Evolutionary conservation across 2,797 vertebrate genomes (phyloP), one percentile per base, ranked within the genome.

Genomic region (Schizothorax lantsangensis): DNA sequence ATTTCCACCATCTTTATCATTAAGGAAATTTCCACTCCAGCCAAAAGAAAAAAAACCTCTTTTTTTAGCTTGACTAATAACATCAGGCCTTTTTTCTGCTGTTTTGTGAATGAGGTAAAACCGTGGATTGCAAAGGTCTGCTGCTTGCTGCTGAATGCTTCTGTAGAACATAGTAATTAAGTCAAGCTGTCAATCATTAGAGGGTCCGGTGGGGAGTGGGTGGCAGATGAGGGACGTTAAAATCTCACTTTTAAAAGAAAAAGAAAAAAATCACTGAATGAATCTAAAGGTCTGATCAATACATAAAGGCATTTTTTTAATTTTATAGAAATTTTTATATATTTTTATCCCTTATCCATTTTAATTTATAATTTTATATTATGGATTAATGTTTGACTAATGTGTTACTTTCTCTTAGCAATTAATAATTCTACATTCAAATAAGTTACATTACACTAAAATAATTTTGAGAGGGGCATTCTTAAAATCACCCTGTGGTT

Each of bases 71-170:
- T 68, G 75, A 79, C 84, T 89, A 89, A 91, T 89, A 89, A 92
- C 87, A 92, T 89, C 79, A 10, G 23, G 40, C 83, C 75, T 88
- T 89, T 91, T 86, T 90, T 89, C 64, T 59, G 77, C 87, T 86
- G 75, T 90, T 90, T 81, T 88, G 83, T 36, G 78, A 92, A 91
- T 92, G 80, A 88, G 47, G 85, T 52, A 62, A 88, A 93, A 92
- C 45, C 87, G 90, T 90, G 93, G 89, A 94, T 94, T 91, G 93
- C 66, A 91, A 88, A 89, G 87, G 83, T 91, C 93, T 91, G 85
- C 80, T 87, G 49, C 59, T 71, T 86, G 87, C 89, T 85, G 89
- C 83, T 43, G 54, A 89, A 85, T 89, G 81, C 81, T 87, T 93
- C 81, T 89, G 87, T 66, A 87, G 89, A 93, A 91, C 84, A 87